Evolutionary conservation across 2,888 invertebrate species (phyloP).

Genomic region (Harmothoe impar): DNA sequence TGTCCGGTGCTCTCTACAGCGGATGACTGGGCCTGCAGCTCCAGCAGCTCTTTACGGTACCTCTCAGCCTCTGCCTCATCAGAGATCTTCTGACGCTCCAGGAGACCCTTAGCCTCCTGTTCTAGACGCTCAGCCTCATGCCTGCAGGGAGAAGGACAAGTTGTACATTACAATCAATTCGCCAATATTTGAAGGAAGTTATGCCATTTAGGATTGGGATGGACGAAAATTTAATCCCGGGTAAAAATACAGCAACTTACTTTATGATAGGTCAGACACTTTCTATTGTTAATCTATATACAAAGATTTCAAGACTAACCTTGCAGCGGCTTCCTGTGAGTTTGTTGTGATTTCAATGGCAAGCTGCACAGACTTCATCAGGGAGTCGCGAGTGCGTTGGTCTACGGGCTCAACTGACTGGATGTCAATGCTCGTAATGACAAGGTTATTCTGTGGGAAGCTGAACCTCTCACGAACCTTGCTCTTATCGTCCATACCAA

Average conservation of each 20-base stretch:
- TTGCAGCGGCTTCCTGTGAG: slow-evolving; percentile 85
- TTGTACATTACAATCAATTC: no score
- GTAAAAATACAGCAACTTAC: no score
- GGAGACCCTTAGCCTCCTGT: slow-evolving; percentile 84
- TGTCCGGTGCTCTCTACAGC: slow-evolving; percentile 85
- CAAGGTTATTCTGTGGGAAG: slow-evolving; percentile 84
- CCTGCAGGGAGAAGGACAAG: no score
- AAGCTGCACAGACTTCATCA: slow-evolving; percentile 85
- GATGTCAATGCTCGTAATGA: slow-evolving; percentile 85
- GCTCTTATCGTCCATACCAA: slow-evolving; percentile 84
- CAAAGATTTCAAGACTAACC: slow-evolving; percentile 73
- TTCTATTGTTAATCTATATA: no score
- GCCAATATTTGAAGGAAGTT: no score
- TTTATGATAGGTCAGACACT: no score
- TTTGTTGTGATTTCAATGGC: slow-evolving; percentile 86
- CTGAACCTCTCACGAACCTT: slow-evolving; percentile 83
- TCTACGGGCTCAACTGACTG: slow-evolving; percentile 85
- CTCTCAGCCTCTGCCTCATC: slow-evolving; percentile 85
- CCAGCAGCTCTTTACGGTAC: slow-evolving; percentile 83
- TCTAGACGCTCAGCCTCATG: slow-evolving; percentile 85
- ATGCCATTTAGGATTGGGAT: no score
- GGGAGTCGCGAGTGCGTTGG: slow-evolving; percentile 84
- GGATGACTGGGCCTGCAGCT: slow-evolving; percentile 84
- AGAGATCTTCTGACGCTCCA: slow-evolving; percentile 84
- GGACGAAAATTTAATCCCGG: no score